A percentile compares a stretch with the other conserved stretches of the same genome.
phyloP scores from a whole-genome alignment of 2,888 invertebrate genomes.

The Nasonia oneida region DNA sequence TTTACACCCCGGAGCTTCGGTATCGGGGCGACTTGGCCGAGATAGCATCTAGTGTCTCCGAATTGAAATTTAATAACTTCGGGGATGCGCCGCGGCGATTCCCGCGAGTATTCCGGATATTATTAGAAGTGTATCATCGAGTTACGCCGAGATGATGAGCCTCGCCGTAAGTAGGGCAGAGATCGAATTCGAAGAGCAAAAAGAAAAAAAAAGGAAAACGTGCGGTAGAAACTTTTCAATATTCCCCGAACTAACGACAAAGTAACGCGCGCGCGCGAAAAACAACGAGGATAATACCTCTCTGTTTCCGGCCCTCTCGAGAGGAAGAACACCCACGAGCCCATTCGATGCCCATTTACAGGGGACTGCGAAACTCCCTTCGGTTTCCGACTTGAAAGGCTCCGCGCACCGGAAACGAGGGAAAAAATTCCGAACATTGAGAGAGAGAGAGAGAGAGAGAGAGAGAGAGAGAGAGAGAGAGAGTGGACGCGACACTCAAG shows the following conservation, averaged over 20 bases:
- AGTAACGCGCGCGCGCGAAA: background rate
- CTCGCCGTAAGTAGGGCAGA: background rate
- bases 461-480: no score
- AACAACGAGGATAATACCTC: background rate
- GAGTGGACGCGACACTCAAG: no score
- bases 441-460: no score
- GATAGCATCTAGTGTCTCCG: background rate
- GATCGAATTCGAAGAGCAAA: no score
- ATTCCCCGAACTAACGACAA: slow-evolving; percentile 2
- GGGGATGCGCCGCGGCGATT: background rate
- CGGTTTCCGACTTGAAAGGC: slow-evolving; percentile 6
- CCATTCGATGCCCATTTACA: slow-evolving; percentile 6
- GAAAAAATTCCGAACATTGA: background rate
- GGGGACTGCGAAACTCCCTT: background rate
- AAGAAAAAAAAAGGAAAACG: no score
- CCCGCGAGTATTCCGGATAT: background rate
- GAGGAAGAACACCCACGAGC: slow-evolving; percentile 6
- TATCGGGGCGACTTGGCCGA: background rate
- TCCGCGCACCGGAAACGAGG: background rate
- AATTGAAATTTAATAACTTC: slow-evolving; percentile 4
- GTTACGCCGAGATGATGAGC: background rate
- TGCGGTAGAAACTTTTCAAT: background rate
- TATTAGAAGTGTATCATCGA: background rate
- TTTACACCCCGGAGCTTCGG: background rate
- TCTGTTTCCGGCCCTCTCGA: background rate